A percentile compares a stretch with the other conserved stretches of the same genome.
Evolutionary conservation across 2,888 invertebrate species (phyloP).

Genomic region (Pandemis heparana): DNA sequence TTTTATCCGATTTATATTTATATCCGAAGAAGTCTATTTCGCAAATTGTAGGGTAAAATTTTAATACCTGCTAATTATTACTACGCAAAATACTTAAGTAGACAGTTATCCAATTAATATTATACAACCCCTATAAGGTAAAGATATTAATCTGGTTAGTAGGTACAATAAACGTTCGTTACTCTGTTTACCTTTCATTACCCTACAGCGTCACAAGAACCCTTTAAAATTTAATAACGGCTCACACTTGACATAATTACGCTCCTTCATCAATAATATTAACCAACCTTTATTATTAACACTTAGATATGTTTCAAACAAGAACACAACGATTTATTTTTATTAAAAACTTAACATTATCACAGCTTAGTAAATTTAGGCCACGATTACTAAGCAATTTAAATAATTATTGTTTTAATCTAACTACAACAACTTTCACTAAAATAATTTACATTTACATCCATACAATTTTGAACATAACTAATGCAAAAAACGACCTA

Average conservation of each 20-base stretch:
- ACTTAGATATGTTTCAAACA: slow-evolving; percentile 41
- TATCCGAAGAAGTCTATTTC: no score
- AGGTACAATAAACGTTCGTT: neutral
- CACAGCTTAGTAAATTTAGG: slow-evolving; percentile 55
- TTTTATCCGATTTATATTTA: no score
- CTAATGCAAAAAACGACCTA: neutral
- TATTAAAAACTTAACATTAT: slow-evolving; percentile 46
- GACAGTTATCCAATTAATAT: neutral
- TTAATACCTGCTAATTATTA: neutral
- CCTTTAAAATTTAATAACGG: slow-evolving; percentile 12
- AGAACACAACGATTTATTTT: slow-evolving; percentile 42
- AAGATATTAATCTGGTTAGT: neutral
- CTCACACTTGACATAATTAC: slow-evolving; percentile 35
- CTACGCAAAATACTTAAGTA: neutral
- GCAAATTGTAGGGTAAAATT: no score
- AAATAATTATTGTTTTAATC: slow-evolving; percentile 33
- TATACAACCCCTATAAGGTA: neutral
- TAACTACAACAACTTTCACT: slow-evolving; percentile 29
- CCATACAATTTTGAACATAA: slow-evolving; percentile 25
- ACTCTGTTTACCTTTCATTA: neutral
- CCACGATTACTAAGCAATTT: slow-evolving; percentile 45
- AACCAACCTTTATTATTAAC: slow-evolving; percentile 21
- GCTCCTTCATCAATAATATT: neutral
- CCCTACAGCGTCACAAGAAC: neutral
- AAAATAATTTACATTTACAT: slow-evolving; percentile 40